These are phyloP conservation scores for Stictonetta naevosa DNA, from an alignment of 2,113 vertebrate genomes.

Conservation along the genomic window DNA sequence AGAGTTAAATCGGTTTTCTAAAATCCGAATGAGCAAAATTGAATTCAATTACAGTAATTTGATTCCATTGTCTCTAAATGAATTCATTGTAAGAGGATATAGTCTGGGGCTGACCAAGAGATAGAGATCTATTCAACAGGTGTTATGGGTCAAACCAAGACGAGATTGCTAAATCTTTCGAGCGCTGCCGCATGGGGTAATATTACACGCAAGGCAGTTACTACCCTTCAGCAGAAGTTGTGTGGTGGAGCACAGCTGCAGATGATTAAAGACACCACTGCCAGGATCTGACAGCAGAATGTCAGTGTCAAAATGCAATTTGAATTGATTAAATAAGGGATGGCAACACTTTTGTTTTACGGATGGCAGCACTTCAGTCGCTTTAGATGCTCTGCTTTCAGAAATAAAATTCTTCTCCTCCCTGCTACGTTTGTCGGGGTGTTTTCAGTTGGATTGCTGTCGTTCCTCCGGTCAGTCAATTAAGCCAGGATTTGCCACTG, in stretches of 20 bases:
- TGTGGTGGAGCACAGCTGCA: constrained; percentile 33
- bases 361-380: constrained; percentile 66
- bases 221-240: not conserved
- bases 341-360: constrained; percentile 68
- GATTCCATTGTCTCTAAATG: not conserved
- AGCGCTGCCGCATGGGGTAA: not conserved
- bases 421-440: constrained; percentile 42
- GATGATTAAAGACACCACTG: constrained; percentile 39
- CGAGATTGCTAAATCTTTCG: not conserved
- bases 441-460: not conserved
- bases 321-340: constrained; percentile 62
- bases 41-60: not conserved
- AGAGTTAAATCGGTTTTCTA: not conserved
- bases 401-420: constrained; percentile 45
- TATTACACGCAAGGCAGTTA: not conserved
- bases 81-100: not conserved
- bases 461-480: constrained; percentile 55
- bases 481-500: constrained; percentile 57
- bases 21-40: not conserved
- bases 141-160: constrained; percentile 14
- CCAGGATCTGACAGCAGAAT: constrained; percentile 54
- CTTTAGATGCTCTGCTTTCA: constrained; percentile 51
- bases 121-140: constrained; percentile 26
- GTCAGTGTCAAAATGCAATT: constrained; percentile 66
- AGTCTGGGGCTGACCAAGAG: not conserved